Conservation (phyloP, 2,888 invertebrate species). For the Dicyrtoma fusca region DNA sequence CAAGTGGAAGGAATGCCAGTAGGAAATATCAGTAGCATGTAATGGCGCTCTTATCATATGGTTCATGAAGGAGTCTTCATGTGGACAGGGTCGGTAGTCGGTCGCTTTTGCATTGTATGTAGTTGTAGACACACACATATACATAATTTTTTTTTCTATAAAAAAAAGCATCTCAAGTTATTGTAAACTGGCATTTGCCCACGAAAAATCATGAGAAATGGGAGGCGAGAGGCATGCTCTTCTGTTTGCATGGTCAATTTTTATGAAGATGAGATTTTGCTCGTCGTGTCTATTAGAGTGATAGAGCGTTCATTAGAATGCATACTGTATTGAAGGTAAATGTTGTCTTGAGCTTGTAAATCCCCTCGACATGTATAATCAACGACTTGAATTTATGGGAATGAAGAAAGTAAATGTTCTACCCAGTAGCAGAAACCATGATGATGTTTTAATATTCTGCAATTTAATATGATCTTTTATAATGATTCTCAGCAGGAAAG, state of each 20-base stretch:
- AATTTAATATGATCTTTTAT: conserved; percentile 48
- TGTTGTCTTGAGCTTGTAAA: conserved; percentile 35
- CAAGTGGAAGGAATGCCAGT: not conserved
- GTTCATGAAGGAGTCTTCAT: too few relatives aligned
- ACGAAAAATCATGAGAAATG: conserved; percentile 39
- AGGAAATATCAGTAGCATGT: too few relatives aligned
- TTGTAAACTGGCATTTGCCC: conserved; percentile 29
- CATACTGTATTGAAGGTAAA: not conserved
- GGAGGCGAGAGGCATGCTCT: conserved; percentile 33
- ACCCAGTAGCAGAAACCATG: conserved; percentile 49
- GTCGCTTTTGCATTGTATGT: not conserved
- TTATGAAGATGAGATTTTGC: conserved; percentile 40
- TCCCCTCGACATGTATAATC: conserved; percentile 36
- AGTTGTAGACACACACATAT: not conserved
- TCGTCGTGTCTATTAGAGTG: conserved; percentile 36
- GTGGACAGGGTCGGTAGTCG: too few relatives aligned
- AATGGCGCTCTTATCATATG: too few relatives aligned
- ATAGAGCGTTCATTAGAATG: conserved; percentile 19
- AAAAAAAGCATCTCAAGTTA: not conserved
- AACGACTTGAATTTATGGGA: conserved; percentile 41
- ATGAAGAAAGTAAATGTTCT: conserved; percentile 41
- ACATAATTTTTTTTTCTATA: not conserved
- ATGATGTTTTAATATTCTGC: conserved; percentile 51
- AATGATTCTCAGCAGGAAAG: conserved; percentile 54
- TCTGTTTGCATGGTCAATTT: conserved; percentile 34